Base-by-base conservation (phyloP, 2,113 vertebrate species). In the Plotosus lineatus region DNA sequence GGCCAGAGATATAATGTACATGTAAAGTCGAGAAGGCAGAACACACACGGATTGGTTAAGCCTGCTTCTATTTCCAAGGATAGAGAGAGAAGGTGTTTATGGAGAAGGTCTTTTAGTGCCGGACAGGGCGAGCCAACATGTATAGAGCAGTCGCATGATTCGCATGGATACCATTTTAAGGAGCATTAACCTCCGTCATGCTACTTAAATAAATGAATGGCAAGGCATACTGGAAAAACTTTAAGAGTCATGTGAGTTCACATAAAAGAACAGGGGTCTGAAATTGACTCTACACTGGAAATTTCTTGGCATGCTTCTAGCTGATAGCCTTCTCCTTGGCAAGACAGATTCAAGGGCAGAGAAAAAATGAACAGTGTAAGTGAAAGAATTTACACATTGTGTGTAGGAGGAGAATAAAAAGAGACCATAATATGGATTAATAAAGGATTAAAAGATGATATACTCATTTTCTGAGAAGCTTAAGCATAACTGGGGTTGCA, bases 181-280 rank as follows among this genome's bases (percentile, higher is more conserved):
- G 79, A 77, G 61, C 65, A 86, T 80, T 82, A 76, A 73, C 78
- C 48, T n/a, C 81, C 89, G 81, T 80, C 75, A 77, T 65, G 63
- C 85, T 77, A 85, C 42, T 82, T 63, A 72, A 88, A 85, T 85
- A 79, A 60, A 85, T 77, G 78, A 73, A 83, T 83, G 86, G 85
- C 89, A 85, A 75, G 77, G 84, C 82, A 84, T 77, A 82, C 89
- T 86, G 90, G 85, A 87, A 89, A 90, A 89, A 88, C 87, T 82
- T 91, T 91, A 83, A 86, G 87, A 85, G 85, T 91, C 88, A 90
- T 91, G 85, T 84, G 82, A 66, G 77, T 79, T 80, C 90, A 86
- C 79, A 89, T 88, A 90, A 93, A 87, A 53, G 89, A 81, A 56
- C 87, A 90, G 90, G 91, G 86, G 86, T 82, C 86, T 87, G 71